A percentile compares a stretch with the other conserved stretches of the same genome.
phyloP scores from a whole-genome alignment of 2,113 vertebrate genomes.

The Spea bombifrons region DNA sequence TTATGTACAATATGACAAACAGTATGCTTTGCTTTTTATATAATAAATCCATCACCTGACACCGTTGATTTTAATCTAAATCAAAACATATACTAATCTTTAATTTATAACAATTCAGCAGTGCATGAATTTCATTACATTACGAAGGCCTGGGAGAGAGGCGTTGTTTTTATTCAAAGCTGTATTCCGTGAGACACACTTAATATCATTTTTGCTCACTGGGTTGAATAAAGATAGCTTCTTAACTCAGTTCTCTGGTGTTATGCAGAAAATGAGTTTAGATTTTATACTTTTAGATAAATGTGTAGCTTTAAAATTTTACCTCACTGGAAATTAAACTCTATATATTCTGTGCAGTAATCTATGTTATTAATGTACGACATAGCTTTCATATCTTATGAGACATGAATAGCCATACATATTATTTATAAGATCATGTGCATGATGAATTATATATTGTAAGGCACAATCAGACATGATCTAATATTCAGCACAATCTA shows the following conservation, averaged over 20 bases:
- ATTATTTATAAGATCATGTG: too few relatives aligned
- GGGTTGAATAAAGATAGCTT: conserved; percentile 32
- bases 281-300: conserved; percentile 5
- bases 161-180: conserved; percentile 48
- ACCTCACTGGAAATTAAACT: conserved; percentile 23
- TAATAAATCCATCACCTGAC: conserved; percentile 47
- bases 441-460: too few relatives aligned
- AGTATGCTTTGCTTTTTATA: background rate
- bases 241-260: conserved; percentile 11
- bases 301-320: conserved; percentile 40
- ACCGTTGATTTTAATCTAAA: conserved; percentile 46
- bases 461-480: too few relatives aligned
- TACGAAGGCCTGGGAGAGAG: conserved; percentile 21
- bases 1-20: background rate
- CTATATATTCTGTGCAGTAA: conserved; percentile 13
- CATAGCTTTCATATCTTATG: conserved; percentile 15
- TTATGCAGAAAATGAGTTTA: conserved; percentile 31
- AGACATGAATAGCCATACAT: background rate
- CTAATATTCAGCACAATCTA: too few relatives aligned
- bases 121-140: conserved; percentile 50
- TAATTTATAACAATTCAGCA: conserved; percentile 47
- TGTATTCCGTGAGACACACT: conserved; percentile 31
- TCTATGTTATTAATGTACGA: conserved; percentile 23
- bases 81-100: conserved; percentile 44
- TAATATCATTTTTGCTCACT: conserved; percentile 38